phyloP scores from a whole-genome alignment of 2,113 vertebrate genomes.

The Ictidomys tridecemlineatus region DNA sequence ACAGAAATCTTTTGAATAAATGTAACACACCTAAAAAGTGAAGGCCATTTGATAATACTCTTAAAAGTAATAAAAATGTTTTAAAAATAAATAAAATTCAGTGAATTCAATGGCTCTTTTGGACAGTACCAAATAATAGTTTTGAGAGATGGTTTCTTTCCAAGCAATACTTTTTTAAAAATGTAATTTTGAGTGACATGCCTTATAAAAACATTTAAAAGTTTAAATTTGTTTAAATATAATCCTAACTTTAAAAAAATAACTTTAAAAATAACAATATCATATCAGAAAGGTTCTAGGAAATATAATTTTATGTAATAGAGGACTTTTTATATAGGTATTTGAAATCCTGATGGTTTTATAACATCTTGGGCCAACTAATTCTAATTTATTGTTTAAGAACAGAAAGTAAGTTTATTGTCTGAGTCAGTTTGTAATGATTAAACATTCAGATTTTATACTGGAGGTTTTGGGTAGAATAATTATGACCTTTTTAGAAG shows the following conservation, averaged over 20 bases:
- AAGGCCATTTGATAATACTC: constrained; percentile 66
- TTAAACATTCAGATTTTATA: constrained; percentile 49
- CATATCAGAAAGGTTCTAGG: constrained; percentile 35
- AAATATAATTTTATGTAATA: constrained; percentile 34
- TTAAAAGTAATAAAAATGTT: constrained; percentile 65
- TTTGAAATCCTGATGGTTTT: neutral
- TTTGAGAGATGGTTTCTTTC: constrained; percentile 31
- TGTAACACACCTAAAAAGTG: constrained; percentile 41
- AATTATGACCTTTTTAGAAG: constrained; percentile 54
- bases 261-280: constrained; percentile 5
- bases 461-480: neutral
- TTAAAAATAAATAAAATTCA: constrained; percentile 51
- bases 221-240: constrained; percentile 59
- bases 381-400: constrained; percentile 58
- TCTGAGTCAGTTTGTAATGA: constrained; percentile 18
- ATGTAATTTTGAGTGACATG: constrained; percentile 37
- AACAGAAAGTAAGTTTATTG: constrained; percentile 35
- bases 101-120: constrained; percentile 39
- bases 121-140: constrained; percentile 37
- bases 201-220: constrained; percentile 48
- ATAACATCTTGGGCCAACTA: neutral
- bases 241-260: constrained; percentile 46
- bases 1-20: constrained; percentile 69
- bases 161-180: constrained; percentile 29
- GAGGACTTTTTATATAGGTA: constrained; percentile 6